Evolutionary conservation across 2,113 vertebrate genomes (phyloP).

Genomic region (Rallus limicola): DNA sequence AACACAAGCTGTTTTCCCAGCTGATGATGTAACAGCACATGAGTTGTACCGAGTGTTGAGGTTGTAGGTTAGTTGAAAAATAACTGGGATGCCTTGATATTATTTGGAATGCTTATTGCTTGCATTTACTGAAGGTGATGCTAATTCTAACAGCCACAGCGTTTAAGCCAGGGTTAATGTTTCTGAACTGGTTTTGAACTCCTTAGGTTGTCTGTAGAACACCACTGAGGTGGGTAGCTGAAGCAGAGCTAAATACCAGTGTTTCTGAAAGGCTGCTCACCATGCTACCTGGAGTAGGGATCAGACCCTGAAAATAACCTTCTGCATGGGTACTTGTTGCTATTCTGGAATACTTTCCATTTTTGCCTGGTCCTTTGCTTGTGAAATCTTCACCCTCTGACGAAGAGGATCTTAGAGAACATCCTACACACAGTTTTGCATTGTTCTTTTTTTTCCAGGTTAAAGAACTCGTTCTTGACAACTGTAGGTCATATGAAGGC

Average conservation of each 20-base stretch:
- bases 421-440: accelerated
- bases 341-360: neutral
- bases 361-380: neutral
- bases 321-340: accelerated
- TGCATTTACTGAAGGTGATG: accelerated
- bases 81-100: neutral
- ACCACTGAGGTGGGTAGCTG: neutral
- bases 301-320: neutral
- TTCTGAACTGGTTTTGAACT: neutral
- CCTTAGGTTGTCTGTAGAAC: neutral
- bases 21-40: neutral
- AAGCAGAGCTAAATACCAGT: neutral
- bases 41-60: accelerated
- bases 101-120: neutral
- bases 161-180: neutral
- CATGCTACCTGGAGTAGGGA: neutral
- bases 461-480: slow-evolving; percentile 97
- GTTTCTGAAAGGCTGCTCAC: neutral
- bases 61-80: neutral
- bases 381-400: neutral
- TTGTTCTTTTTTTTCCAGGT: slow-evolving; percentile 78
- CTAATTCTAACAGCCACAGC: too few relatives aligned
- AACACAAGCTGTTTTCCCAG: neutral
- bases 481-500: slow-evolving; percentile 94
- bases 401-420: neutral